Evolutionary conservation across 2,888 invertebrate genomes (phyloP).

Genomic region (Darwinula stevensoni): DNA sequence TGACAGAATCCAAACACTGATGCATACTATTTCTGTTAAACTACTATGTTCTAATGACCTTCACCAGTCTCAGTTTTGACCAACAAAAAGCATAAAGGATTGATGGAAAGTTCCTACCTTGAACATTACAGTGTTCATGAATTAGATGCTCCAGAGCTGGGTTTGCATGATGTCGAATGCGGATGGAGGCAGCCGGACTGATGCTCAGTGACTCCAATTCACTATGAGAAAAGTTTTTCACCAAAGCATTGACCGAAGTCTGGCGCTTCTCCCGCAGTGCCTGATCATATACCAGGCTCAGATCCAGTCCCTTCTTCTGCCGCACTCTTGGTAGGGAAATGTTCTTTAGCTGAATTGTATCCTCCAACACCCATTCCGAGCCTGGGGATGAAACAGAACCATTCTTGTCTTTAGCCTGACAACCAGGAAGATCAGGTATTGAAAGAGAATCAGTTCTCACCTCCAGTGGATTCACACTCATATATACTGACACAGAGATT

Average conservation of each 20-base stretch:
- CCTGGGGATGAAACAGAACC: conserved; percentile 13
- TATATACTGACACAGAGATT: conserved; percentile 83
- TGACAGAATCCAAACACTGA: too few relatives aligned
- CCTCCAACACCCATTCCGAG: conserved; percentile 63
- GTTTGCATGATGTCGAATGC: too few relatives aligned
- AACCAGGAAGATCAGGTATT: neutral
- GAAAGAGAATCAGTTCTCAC: conserved; percentile 19
- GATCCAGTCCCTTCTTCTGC: conserved; percentile 6
- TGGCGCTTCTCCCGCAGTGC: conserved; percentile 8
- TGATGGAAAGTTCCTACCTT: neutral
- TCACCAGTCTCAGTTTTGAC: too few relatives aligned
- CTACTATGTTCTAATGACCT: too few relatives aligned
- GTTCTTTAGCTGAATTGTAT: conserved; percentile 74
- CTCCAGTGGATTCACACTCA: conserved; percentile 96
- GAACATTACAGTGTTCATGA: conserved; percentile 1
- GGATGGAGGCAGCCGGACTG: too few relatives aligned
- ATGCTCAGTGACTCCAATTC: too few relatives aligned
- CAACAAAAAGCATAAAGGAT: neutral
- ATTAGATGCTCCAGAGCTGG: neutral
- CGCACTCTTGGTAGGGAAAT: conserved; percentile 31
- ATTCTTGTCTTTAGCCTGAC: neutral
- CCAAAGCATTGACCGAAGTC: conserved; percentile 8
- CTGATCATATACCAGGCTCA: conserved; percentile 8
- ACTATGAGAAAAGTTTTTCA: conserved; percentile 9
- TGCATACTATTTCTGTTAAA: too few relatives aligned